These are phyloP conservation scores for Meloe dianella DNA, from an alignment of 2,888 invertebrate genomes.

Conservation along the genomic window DNA sequence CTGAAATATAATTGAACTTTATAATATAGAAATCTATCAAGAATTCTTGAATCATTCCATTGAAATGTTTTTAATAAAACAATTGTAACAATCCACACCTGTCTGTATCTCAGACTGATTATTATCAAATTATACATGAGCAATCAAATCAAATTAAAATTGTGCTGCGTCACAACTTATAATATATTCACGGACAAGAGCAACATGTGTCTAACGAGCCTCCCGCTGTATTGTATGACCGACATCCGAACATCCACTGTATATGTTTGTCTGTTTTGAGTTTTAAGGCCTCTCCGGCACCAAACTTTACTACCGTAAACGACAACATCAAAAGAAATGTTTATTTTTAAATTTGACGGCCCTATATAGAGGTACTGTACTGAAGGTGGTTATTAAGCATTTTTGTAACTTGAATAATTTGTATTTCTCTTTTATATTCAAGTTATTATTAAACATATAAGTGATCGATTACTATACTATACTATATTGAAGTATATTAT, in stretches of 20 bases:
- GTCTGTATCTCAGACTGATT: slow-evolving; percentile 37
- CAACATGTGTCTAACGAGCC: slow-evolving; percentile 53
- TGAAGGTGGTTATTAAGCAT: slow-evolving; percentile 40
- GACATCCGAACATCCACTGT: slow-evolving; percentile 33
- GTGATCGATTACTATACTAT: slow-evolving; percentile 47
- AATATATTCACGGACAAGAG: slow-evolving; percentile 48
- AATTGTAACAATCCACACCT: slow-evolving; percentile 44
- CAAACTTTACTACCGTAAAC: slow-evolving; percentile 2
- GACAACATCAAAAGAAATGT: slow-evolving; percentile 38
- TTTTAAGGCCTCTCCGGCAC: not conserved
- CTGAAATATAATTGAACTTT: not conserved
- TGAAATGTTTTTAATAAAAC: slow-evolving; percentile 35
- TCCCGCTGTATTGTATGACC: slow-evolving; percentile 47
- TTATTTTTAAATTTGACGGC: slow-evolving; percentile 47
- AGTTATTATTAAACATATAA: slow-evolving; percentile 36
- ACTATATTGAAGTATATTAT: slow-evolving; percentile 47
- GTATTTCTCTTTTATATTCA: not conserved
- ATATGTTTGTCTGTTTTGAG: slow-evolving; percentile 3
- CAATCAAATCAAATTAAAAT: slow-evolving; percentile 55
- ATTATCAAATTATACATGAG: slow-evolving; percentile 55
- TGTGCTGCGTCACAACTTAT: slow-evolving; percentile 53
- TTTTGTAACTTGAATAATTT: slow-evolving; percentile 34
- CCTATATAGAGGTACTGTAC: slow-evolving; percentile 20
- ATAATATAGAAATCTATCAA: not conserved
- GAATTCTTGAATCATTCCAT: slow-evolving; percentile 11